phyloP scores from a whole-genome alignment of 2,113 vertebrate species.

The Seriola rivoliana region DNA sequence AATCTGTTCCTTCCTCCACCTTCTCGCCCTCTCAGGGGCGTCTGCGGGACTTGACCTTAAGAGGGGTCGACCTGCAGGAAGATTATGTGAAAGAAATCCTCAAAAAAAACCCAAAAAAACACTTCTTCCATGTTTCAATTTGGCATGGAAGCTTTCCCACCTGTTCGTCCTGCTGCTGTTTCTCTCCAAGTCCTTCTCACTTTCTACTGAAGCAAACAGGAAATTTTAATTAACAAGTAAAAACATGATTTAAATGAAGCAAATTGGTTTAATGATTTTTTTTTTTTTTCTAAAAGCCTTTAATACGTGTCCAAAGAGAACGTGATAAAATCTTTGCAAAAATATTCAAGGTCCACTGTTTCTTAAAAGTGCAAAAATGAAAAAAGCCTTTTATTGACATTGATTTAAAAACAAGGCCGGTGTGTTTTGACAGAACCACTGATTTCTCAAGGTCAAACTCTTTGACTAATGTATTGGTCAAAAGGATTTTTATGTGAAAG shows the following conservation, averaged over 20 bases:
- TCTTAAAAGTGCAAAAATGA: no score
- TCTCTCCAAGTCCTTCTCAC: neutral
- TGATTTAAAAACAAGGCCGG: neutral
- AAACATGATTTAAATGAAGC: neutral
- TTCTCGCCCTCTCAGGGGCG: neutral
- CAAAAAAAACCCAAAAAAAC: neutral
- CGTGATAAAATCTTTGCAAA: no score
- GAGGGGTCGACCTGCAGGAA: neutral
- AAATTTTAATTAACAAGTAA: neutral
- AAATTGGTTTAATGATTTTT: neutral
- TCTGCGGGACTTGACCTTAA: slow-evolving; percentile 16
- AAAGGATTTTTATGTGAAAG: no score
- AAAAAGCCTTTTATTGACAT: no score
- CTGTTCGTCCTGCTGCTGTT: neutral
- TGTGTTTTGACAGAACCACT: no score
- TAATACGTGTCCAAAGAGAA: neutral
- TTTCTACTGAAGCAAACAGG: neutral
- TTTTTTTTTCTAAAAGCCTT: neutral
- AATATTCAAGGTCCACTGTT: no score
- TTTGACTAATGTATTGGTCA: no score
- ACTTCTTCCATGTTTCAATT: neutral
- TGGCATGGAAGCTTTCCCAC: neutral
- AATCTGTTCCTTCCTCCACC: neutral
- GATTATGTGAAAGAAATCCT: slow-evolving; percentile 1
- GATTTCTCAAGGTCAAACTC: no score